Evolutionary conservation across 2,888 invertebrate species (phyloP), one percentile per base, ranked within the genome.

Genomic region (Acronicta psi): DNA sequence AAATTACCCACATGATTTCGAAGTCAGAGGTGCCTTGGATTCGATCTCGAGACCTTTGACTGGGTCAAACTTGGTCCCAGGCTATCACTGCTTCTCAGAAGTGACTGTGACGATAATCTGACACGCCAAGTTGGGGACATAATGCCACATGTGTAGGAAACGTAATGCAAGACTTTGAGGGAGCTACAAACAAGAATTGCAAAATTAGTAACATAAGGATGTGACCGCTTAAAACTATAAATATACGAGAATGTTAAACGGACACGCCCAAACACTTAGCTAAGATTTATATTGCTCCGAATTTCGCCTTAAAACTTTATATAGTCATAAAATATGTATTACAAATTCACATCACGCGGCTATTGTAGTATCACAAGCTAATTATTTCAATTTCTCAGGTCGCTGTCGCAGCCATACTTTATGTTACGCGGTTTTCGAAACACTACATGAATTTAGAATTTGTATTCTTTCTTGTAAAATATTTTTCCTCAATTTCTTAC

Each of bases 331-430:
- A 77, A 29, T 41, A 56, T 41, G 51, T 61, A 47, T 72, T 63
- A 64, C 16, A 58, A 55, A 87, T 82, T 82, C 86, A 57, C 29
- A 34, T 54, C 88, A 83, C 81, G 82, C 57, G 53, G 49, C 58
- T 53, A 59, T 77, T 81, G 82, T 89, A 84, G 34, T 79, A 87
- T 89, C 86, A 88, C 86, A 75, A 74, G 83, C 79, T 91, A 92
- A 90, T 90, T 90, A 91, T 92, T 91, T 90, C 84, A 89, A 89
- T 91, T 90, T 88, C 87, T 88, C 82, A 83, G 84, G 84, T 89
- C 82, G 84, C 82, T 84, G 84, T 85, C 82, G 81, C 81, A 79
- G 77, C 82, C 83, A 83, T 84, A 80, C 85, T 81, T 87, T 85
- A 89, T 88, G 87, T 85, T 80, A 84, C 68, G 82, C 77, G 81